Conservation (phyloP, 1,140 invertebrate species). For the Atta cephalotes region DNA sequence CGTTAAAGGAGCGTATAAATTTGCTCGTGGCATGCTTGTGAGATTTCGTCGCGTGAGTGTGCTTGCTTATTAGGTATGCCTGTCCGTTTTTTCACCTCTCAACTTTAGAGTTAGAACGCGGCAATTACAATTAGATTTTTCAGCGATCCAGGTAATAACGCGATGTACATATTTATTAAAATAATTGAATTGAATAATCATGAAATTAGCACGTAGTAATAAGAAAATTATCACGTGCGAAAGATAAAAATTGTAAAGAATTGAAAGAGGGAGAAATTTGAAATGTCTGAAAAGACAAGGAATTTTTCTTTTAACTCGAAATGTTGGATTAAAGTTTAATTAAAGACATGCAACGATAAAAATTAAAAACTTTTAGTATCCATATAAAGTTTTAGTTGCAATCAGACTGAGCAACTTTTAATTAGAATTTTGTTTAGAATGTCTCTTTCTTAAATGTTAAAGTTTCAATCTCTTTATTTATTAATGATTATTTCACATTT, state of each 20-base stretch:
- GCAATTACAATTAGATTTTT: conserved; percentile 40
- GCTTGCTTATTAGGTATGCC: not conserved
- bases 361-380: not conserved
- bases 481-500: not conserved
- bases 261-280: not conserved
- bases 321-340: not conserved
- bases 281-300: not conserved
- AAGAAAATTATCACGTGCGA: not conserved
- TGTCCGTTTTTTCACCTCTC: conserved; percentile 23
- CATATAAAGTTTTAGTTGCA: not conserved
- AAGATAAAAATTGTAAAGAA: not conserved
- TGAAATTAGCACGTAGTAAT: not conserved
- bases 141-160: not conserved
- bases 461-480: conserved; percentile 9
- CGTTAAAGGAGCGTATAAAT: conserved; percentile 30
- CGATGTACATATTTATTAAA: conserved; percentile 11
- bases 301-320: conserved; percentile 4
- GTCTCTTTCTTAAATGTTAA: not conserved
- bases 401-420: not conserved
- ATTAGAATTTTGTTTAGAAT: not conserved
- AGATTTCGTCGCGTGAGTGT: conserved; percentile 13
- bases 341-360: not conserved
- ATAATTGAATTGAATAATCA: not conserved
- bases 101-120: conserved; percentile 2
- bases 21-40: not conserved